A percentile compares a stretch with the other conserved stretches of the same genome.
Evolutionary conservation across 2,113 vertebrate genomes (phyloP).

Genomic region (Thamnaconus septentrionalis): DNA sequence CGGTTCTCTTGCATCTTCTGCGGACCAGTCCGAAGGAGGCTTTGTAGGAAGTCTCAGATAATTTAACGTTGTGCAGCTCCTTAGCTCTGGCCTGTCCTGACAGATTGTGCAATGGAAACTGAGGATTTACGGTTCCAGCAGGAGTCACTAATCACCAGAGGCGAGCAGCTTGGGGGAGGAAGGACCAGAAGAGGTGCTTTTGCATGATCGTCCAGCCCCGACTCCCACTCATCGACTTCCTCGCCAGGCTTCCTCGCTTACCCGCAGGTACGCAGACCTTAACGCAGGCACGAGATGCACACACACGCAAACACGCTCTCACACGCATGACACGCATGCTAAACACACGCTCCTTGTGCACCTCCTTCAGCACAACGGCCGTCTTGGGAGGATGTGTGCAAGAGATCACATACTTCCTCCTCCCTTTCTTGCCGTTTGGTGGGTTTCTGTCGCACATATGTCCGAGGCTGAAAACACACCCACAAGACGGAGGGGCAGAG

Average conservation of each 20-base stretch:
- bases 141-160: slow-evolving; percentile 79
- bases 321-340: background rate
- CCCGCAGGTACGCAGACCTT: slow-evolving; percentile 35
- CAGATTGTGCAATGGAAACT: slow-evolving; percentile 76
- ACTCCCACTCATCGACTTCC: slow-evolving; percentile 29
- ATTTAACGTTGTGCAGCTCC: slow-evolving; percentile 77
- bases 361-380: slow-evolving; percentile 61
- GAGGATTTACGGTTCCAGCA: slow-evolving; percentile 76
- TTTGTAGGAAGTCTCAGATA: slow-evolving; percentile 77
- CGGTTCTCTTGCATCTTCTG: slow-evolving; percentile 67
- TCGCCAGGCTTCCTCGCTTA: slow-evolving; percentile 24
- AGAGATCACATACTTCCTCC: slow-evolving; percentile 70
- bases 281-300: slow-evolving; percentile 13
- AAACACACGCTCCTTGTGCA: slow-evolving; percentile 30
- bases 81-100: slow-evolving; percentile 70
- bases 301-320: slow-evolving; percentile 39
- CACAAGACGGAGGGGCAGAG: slow-evolving; percentile 10
- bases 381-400: slow-evolving; percentile 77
- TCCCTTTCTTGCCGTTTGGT: slow-evolving; percentile 40
- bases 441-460: slow-evolving; percentile 48
- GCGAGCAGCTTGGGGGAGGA: slow-evolving; percentile 45
- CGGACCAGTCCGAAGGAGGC: slow-evolving; percentile 63
- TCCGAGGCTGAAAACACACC: slow-evolving; percentile 51
- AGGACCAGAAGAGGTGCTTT: slow-evolving; percentile 41
- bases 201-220: slow-evolving; percentile 53